These are phyloP conservation scores for Metopia argyrocephala DNA, from an alignment of 2,888 invertebrate species.

Conservation along the genomic window DNA sequence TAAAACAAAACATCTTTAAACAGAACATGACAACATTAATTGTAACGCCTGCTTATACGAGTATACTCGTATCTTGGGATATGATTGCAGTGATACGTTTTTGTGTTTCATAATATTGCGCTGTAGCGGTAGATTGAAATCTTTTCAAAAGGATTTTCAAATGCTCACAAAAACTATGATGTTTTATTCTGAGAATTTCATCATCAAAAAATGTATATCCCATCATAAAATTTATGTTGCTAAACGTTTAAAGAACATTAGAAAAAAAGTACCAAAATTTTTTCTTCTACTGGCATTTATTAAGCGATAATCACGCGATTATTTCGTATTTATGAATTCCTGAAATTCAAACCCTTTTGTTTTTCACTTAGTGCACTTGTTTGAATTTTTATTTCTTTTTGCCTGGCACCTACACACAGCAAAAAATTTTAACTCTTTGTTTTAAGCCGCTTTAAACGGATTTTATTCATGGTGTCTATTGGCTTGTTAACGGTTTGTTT, in stretches of 20 bases:
- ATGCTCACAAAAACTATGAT: constrained; percentile 33
- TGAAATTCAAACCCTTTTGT: constrained; percentile 57
- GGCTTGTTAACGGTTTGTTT: constrained; percentile 54
- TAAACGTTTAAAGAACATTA: neutral
- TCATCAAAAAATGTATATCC: neutral
- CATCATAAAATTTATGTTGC: constrained; percentile 28
- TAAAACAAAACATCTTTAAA: neutral
- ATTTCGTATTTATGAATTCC: constrained; percentile 62
- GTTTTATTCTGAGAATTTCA: constrained; percentile 52
- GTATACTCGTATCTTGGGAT: too few species aligned
- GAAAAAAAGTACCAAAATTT: constrained; percentile 16
- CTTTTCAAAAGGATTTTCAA: constrained; percentile 42
- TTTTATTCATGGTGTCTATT: constrained; percentile 5
- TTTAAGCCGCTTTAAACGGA: constrained; percentile 31
- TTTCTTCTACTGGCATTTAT: constrained; percentile 51
- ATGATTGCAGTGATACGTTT: neutral
- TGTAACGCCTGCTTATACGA: constrained; percentile 43
- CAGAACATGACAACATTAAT: constrained; percentile 47
- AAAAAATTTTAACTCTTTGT: constrained; percentile 38
- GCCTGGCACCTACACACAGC: constrained; percentile 49
- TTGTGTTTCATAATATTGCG: neutral
- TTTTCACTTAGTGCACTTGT: constrained; percentile 40
- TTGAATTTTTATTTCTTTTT: neutral
- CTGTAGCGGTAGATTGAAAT: constrained; percentile 47
- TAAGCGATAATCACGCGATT: constrained; percentile 63